Conservation (phyloP, 2,113 vertebrate species). For the Lycaon pictus region DNA sequence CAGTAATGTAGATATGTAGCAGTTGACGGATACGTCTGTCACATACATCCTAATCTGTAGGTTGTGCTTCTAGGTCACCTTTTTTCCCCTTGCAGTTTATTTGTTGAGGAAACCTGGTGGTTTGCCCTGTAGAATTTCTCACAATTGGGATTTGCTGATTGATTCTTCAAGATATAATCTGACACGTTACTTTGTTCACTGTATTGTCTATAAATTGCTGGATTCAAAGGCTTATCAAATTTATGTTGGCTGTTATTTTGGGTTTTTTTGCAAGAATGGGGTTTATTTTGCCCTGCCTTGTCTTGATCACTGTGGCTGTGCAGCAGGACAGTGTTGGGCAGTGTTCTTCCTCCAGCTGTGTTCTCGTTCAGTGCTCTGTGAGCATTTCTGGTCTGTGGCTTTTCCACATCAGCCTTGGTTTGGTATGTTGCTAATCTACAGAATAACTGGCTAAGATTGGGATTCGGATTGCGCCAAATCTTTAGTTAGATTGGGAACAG, state of each 20-base stretch:
- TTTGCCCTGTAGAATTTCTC: background rate
- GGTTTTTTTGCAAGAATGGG: background rate
- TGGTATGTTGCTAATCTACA: fast-evolving
- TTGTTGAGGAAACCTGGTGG: background rate
- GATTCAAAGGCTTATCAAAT: background rate
- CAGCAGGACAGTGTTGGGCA: fast-evolving
- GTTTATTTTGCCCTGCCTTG: too few species aligned
- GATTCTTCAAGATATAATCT: background rate
- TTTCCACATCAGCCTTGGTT: fast-evolving
- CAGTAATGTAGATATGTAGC: background rate
- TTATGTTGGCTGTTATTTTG: background rate
- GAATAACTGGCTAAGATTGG: background rate
- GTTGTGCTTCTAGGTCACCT: background rate
- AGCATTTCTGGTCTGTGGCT: background rate
- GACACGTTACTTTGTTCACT: background rate
- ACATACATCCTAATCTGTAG: too few species aligned
- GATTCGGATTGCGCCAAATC: fast-evolving
- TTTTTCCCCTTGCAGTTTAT: background rate
- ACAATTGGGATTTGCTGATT: background rate
- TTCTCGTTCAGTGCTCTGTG: fast-evolving
- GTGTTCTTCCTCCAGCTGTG: too few species aligned
- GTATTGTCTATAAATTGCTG: background rate
- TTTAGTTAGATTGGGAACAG: background rate
- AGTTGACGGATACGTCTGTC: background rate
- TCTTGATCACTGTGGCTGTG: fast-evolving